A percentile compares a stretch with the other conserved stretches of the same genome.
Conservation (phyloP, 2,888 invertebrate species). For the Lasioglossum marginatum region DNA sequence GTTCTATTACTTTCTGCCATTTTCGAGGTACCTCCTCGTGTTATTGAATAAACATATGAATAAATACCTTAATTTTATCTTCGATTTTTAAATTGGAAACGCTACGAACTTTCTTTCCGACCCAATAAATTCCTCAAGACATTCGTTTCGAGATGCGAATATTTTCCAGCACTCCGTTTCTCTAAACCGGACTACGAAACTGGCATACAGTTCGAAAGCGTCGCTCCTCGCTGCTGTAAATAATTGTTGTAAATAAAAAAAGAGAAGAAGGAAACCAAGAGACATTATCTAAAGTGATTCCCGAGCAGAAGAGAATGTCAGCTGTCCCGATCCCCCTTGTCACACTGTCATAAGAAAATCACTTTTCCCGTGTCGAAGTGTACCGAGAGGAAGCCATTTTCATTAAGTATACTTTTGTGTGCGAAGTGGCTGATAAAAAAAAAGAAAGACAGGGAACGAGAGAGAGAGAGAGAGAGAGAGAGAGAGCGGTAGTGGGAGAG, state of each 20-base stretch:
- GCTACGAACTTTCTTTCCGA: no score
- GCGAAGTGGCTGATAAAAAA: slow-evolving; percentile 52
- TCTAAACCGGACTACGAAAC: neutral
- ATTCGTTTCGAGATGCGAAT: no score
- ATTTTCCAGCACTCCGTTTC: neutral
- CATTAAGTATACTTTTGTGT: slow-evolving; percentile 59
- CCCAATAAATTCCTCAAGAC: no score
- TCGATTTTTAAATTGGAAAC: no score
- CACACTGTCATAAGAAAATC: slow-evolving; percentile 27
- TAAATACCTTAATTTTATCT: no score
- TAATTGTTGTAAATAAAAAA: neutral
- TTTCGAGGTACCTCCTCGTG: no score
- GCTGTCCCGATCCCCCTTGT: neutral
- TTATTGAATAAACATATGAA: no score
- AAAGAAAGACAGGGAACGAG: neutral
- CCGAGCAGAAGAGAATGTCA: neutral
- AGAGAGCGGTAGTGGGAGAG: slow-evolving; percentile 46
- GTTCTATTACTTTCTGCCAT: no score
- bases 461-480: neutral
- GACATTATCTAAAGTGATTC: slow-evolving; percentile 6
- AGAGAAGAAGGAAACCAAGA: neutral
- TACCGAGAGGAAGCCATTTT: slow-evolving; percentile 50
- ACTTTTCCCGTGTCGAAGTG: slow-evolving; percentile 35
- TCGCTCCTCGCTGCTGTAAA: neutral
- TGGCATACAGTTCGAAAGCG: neutral